Conservation (phyloP, 2,797 vertebrate species). For the Picus viridis region DNA sequence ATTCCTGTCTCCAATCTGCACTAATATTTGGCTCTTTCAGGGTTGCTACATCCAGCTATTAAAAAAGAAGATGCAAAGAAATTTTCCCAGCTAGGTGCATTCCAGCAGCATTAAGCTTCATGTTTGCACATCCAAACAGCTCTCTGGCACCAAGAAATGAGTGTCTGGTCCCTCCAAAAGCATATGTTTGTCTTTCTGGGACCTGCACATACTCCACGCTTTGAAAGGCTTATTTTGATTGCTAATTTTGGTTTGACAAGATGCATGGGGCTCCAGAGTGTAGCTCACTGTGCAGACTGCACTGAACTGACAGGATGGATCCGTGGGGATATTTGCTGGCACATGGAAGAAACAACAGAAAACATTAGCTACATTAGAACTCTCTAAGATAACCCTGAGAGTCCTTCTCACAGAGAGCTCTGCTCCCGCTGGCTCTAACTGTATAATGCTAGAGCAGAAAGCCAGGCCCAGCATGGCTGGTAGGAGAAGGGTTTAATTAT, state of each 20-base stretch:
- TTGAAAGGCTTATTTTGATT: neutral
- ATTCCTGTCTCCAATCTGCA: neutral
- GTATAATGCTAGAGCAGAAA: conserved; percentile 54
- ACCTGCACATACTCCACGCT: neutral
- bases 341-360: neutral
- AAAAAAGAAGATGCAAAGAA: neutral
- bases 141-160: neutral
- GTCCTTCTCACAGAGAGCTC: conserved; percentile 30
- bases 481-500: conserved; percentile 64
- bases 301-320: conserved; percentile 1
- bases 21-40: neutral
- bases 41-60: neutral
- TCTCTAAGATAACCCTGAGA: conserved; percentile 36
- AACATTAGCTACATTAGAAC: neutral
- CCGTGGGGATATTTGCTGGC: neutral
- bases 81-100: neutral
- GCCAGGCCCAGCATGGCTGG: conserved; percentile 38
- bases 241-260: neutral
- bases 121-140: neutral
- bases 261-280: neutral
- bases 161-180: neutral
- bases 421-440: conserved; percentile 60
- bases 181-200: neutral
- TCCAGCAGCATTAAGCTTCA: neutral
- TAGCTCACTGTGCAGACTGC: neutral